These are phyloP conservation scores for Andrena trimmerana DNA, from an alignment of 2,888 invertebrate species.

Conservation along the genomic window DNA sequence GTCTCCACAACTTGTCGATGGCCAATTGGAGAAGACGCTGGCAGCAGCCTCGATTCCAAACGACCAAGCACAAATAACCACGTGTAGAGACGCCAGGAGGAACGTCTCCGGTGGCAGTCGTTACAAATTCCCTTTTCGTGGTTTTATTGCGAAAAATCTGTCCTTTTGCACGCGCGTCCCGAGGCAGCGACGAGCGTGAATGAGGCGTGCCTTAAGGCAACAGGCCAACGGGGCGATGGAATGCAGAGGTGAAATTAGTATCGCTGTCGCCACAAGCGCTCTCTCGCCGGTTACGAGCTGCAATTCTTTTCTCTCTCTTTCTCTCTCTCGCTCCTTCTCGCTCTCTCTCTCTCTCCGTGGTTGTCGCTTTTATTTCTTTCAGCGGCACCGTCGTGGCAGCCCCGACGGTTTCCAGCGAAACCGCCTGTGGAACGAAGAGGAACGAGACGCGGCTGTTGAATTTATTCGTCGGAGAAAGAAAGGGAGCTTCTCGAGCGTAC, in stretches of 20 bases:
- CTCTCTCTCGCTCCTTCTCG: not conserved
- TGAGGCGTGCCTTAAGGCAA: conserved; percentile 59
- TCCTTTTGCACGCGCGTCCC: conserved; percentile 14
- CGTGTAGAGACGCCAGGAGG: not conserved
- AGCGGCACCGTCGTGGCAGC: conserved; percentile 37
- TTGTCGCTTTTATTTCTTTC: conserved; percentile 27
- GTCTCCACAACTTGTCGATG: not conserved
- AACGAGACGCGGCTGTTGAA: conserved; percentile 41
- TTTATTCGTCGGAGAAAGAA: conserved; percentile 59
- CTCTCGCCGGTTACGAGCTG: conserved; percentile 62
- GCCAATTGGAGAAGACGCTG: not conserved
- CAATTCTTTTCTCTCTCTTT: conserved; percentile 36
- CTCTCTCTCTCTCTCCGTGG: not conserved
- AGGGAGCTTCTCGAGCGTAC: conserved; percentile 43
- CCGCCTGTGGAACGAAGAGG: conserved; percentile 42
- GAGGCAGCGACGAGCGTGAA: conserved; percentile 46
- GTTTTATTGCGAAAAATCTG: conserved; percentile 40
- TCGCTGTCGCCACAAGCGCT: conserved; percentile 67
- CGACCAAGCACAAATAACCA: not conserved
- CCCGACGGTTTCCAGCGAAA: conserved; percentile 54
- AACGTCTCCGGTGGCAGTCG: not conserved
- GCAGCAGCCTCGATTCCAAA: not conserved
- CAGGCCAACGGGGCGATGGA: conserved; percentile 67
- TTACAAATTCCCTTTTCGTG: conserved; percentile 35
- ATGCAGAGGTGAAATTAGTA: conserved; percentile 76